phyloP scores from a whole-genome alignment of 1,140 invertebrate species.

The Trissolcus basalis region DNA sequence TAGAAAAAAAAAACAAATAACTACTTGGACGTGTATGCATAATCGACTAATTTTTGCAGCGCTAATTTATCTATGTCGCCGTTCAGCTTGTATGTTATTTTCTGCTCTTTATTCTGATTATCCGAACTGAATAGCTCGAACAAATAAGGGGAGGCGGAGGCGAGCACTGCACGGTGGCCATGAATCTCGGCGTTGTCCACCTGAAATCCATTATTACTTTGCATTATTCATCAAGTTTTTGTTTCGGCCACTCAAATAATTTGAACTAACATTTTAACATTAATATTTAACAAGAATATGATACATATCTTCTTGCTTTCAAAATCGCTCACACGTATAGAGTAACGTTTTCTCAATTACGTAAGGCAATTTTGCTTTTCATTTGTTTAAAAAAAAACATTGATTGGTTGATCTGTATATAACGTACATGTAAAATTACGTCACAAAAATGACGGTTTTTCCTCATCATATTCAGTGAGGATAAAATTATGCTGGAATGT shows the following conservation, averaged over 20 bases:
- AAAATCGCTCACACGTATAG: too few species aligned
- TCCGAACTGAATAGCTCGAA: constrained; percentile 85
- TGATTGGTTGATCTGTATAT: neutral
- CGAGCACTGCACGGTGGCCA: constrained; percentile 86
- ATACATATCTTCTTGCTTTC: neutral
- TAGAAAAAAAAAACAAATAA: neutral
- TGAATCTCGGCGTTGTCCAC: constrained; percentile 84
- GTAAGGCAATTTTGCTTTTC: too few species aligned
- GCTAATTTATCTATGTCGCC: constrained; percentile 82
- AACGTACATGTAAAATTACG: constrained; percentile 84
- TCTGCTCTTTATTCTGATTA: constrained; percentile 73
- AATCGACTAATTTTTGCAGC: constrained; percentile 85
- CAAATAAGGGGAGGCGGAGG: constrained; percentile 85
- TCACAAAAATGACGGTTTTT: constrained; percentile 88
- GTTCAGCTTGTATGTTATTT: constrained; percentile 81
- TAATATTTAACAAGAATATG: too few species aligned
- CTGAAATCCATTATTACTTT: constrained; percentile 63
- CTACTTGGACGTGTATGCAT: constrained; percentile 84
- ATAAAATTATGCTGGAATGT: constrained; percentile 78
- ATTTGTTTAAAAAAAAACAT: neutral
- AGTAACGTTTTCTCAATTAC: too few species aligned
- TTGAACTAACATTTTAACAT: too few species aligned
- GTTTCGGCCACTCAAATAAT: too few species aligned
- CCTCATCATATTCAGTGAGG: constrained; percentile 83
- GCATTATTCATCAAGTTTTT: neutral